A percentile compares a stretch with the other conserved stretches of the same genome.
Evolutionary conservation across 2,888 invertebrate genomes (phyloP).

Genomic region (Tyria jacobaeae): DNA sequence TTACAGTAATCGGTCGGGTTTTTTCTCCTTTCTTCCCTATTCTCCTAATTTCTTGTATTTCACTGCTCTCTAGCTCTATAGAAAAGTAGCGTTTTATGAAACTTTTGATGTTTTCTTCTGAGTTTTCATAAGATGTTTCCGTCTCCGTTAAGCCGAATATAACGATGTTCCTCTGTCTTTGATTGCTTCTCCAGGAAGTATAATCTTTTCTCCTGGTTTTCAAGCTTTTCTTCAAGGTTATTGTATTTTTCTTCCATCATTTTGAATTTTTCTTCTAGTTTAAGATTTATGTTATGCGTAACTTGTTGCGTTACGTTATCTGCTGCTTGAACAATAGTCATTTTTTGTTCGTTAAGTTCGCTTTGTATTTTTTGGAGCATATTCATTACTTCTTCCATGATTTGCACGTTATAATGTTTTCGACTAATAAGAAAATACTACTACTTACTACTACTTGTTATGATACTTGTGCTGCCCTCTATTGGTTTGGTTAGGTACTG

Average conservation of each 20-base stretch:
- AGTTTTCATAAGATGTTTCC: constrained; percentile 11
- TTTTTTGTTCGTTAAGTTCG: no score
- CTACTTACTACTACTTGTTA: no score
- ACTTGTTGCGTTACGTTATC: constrained; percentile 30
- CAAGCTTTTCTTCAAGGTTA: constrained; percentile 22
- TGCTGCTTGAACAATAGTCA: no score
- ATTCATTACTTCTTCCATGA: constrained; percentile 18
- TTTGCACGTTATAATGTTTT: constrained; percentile 1
- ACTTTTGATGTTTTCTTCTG: constrained; percentile 19
- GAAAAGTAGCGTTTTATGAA: constrained; percentile 20
- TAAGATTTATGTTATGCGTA: constrained; percentile 30
- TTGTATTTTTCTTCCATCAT: constrained; percentile 20
- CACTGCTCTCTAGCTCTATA: constrained; percentile 21
- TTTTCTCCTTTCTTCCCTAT: constrained; percentile 30
- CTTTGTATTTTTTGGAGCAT: constrained; percentile 13
- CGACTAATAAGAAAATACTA: neutral
- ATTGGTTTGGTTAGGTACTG: constrained; percentile 9
- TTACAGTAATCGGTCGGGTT: constrained; percentile 28
- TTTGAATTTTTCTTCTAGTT: constrained; percentile 30
- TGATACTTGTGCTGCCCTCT: constrained; percentile 18
- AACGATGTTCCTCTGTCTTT: constrained; percentile 22
- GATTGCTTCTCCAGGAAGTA: constrained; percentile 30
- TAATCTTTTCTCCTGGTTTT: constrained; percentile 35
- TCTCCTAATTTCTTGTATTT: constrained; percentile 28
- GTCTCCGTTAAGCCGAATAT: constrained; percentile 20